Conservation (phyloP, 2,797 vertebrate species). For the Galaxias olidus region DNA sequence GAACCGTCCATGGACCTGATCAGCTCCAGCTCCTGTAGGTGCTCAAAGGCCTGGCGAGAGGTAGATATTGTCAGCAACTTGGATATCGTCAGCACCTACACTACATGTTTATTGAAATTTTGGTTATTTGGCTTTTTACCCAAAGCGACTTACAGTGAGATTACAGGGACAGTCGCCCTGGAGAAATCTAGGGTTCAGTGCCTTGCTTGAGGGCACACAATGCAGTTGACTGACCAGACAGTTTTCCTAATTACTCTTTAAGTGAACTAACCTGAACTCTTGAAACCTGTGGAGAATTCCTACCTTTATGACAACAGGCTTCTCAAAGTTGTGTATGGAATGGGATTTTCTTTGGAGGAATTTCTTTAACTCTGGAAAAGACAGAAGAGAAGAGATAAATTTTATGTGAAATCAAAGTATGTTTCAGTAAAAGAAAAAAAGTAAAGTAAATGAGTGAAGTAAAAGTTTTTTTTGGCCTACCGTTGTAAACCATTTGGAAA, state of each 20-base stretch:
- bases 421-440: neutral
- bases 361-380: conserved; percentile 90
- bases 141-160: too few species aligned
- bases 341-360: conserved; percentile 93
- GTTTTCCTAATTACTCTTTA: too few species aligned
- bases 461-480: conserved; percentile 57
- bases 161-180: too few species aligned
- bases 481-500: conserved; percentile 98
- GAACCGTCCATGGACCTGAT: conserved; percentile 79
- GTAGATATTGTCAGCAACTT: neutral
- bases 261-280: too few species aligned
- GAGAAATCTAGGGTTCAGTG: too few species aligned
- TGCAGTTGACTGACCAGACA: too few species aligned
- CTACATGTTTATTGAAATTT: too few species aligned
- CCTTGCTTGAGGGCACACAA: too few species aligned
- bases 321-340: conserved; percentile 92
- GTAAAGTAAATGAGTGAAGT: neutral
- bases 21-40: conserved; percentile 85
- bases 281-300: conserved; percentile 21
- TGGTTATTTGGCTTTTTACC: too few species aligned
- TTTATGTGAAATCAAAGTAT: neutral
- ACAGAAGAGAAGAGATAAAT: neutral
- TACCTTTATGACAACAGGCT: conserved; percentile 95
- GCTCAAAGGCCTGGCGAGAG: conserved; percentile 82
- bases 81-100: too few species aligned